Evolutionary conservation across 30 jellyfish, hydroid and myxozoan species (phyloP).

Genomic region (Hydractinia symbiolongicarpus): DNA sequence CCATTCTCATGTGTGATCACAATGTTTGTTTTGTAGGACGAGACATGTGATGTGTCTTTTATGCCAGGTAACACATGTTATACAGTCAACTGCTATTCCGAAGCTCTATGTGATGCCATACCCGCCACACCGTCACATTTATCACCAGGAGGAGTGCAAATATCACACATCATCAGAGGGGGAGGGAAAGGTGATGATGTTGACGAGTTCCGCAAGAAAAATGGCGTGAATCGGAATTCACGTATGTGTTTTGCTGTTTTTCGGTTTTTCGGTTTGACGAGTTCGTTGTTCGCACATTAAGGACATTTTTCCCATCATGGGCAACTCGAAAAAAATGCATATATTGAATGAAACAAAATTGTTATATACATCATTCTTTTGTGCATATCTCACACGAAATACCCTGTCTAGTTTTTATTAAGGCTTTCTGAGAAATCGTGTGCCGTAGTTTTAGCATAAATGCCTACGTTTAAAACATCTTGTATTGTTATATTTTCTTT

Average conservation of each 20-base stretch:
- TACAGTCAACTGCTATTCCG: slow-evolving; percentile 80
- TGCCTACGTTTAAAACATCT: background rate
- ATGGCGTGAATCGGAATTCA: slow-evolving; percentile 81
- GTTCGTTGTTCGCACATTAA: background rate
- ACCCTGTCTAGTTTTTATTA: background rate
- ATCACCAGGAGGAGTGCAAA: slow-evolving; percentile 88
- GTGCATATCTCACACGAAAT: background rate
- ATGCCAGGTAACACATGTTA: slow-evolving; percentile 88
- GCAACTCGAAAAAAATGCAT: background rate
- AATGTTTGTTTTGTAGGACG: slow-evolving; percentile 49
- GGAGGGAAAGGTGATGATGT: slow-evolving; percentile 98
- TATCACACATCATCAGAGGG: slow-evolving; percentile 87
- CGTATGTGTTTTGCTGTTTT: slow-evolving; percentile 35
- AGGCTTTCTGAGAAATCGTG: background rate
- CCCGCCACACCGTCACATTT: slow-evolving; percentile 93
- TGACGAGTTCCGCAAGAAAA: slow-evolving; percentile 75
- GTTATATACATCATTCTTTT: background rate
- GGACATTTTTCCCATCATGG: background rate
- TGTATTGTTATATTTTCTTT: background rate
- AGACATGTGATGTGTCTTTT: slow-evolving; percentile 78
- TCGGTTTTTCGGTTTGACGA: background rate
- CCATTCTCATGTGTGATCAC: too few species aligned
- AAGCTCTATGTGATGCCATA: slow-evolving; percentile 68
- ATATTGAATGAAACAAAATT: background rate
- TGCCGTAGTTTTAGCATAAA: background rate